phyloP scores from a whole-genome alignment of 2,113 vertebrate genomes.

The Rhizomys pruinosus region DNA sequence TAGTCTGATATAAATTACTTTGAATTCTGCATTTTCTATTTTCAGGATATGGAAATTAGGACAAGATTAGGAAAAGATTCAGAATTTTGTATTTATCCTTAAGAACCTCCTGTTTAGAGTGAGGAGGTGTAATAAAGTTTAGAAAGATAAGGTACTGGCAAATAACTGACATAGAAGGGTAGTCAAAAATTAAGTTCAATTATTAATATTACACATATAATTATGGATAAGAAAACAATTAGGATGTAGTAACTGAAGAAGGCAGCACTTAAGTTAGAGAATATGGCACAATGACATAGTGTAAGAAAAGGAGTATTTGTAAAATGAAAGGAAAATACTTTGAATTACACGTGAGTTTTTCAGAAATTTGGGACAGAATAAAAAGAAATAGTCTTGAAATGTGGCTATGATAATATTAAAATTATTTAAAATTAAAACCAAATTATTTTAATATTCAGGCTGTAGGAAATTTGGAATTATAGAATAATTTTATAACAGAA shows the following conservation, averaged over 20 bases:
- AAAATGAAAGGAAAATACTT: background rate
- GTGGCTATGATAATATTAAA: background rate
- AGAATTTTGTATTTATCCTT: background rate
- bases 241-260: background rate
- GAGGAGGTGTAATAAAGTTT: background rate
- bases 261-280: background rate
- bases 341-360: background rate
- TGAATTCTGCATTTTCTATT: background rate
- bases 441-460: constrained; percentile 23
- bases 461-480: constrained; percentile 5
- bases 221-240: too few relatives aligned
- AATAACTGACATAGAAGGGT: background rate
- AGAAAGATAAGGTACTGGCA: background rate
- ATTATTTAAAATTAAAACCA: background rate
- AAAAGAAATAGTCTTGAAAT: background rate
- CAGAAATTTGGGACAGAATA: background rate
- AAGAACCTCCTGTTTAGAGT: background rate
- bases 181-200: background rate
- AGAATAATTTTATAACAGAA: background rate
- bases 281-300: background rate
- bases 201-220: background rate
- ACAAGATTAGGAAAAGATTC: background rate
- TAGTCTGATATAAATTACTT: background rate
- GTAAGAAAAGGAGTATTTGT: background rate
- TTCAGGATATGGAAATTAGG: background rate